A percentile compares a stretch with the other conserved stretches of the same genome.
Conservation (phyloP, 2,888 invertebrate genomes). For the Baronia brevicornis region DNA sequence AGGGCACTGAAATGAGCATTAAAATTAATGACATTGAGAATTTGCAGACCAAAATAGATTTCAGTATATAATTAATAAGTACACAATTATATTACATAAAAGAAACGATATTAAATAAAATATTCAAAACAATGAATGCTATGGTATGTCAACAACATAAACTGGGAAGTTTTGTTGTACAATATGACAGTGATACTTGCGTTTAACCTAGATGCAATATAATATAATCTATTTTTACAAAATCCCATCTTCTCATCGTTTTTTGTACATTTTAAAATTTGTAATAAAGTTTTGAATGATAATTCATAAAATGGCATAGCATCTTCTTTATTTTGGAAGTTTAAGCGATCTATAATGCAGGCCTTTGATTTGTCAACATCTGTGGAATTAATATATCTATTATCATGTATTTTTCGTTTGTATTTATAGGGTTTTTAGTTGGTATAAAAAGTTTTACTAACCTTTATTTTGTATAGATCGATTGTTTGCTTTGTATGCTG, state of each 20-base stretch:
- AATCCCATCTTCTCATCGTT: slow-evolving; percentile 52
- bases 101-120: too few relatives aligned
- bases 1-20: slow-evolving; percentile 42
- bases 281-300: slow-evolving; percentile 43
- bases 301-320: slow-evolving; percentile 69
- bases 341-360: slow-evolving; percentile 48
- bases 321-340: slow-evolving; percentile 62
- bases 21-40: slow-evolving; percentile 13
- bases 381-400: slow-evolving; percentile 21
- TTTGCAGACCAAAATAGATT: too few relatives aligned
- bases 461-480: too few relatives aligned
- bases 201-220: slow-evolving; percentile 63
- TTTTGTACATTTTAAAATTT: slow-evolving; percentile 44
- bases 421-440: background rate
- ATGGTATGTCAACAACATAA: too few relatives aligned
- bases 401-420: background rate
- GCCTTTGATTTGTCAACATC: slow-evolving; percentile 41
- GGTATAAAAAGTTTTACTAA: background rate
- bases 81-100: too few relatives aligned
- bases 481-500: too few relatives aligned
- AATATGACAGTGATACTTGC: slow-evolving; percentile 27
- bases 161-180: too few relatives aligned
- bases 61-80: too few relatives aligned
- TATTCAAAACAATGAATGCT: too few relatives aligned
- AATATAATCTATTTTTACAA: slow-evolving; percentile 74